Percentiles rank a stretch among this genome's conserved stretches.
These are phyloP conservation scores for Pyrochroa serraticornis DNA, from an alignment of 2,888 invertebrate species.

Conservation along the genomic window DNA sequence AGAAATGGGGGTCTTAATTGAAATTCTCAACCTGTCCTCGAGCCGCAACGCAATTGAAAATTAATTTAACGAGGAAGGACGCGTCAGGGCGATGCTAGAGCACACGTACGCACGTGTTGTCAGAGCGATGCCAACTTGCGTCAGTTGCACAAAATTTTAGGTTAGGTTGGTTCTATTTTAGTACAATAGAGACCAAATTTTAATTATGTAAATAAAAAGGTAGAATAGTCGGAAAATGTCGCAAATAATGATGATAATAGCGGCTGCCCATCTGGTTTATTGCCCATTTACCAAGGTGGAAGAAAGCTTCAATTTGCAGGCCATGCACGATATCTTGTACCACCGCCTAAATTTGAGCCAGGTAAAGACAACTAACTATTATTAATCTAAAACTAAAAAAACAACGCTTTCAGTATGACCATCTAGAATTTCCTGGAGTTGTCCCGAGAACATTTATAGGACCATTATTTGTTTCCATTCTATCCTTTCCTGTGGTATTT, in stretches of 20 bases:
- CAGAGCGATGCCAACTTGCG: slow-evolving; percentile 13
- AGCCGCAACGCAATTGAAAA: neutral
- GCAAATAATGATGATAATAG: slow-evolving; percentile 74
- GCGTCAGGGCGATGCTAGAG: neutral
- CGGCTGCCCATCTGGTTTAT: slow-evolving; percentile 78
- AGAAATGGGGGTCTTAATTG: too few relatives aligned
- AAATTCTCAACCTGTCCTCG: neutral
- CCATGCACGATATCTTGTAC: slow-evolving; percentile 95
- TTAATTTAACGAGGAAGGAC: neutral
- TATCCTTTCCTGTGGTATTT: slow-evolving; percentile 78
- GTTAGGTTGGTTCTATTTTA: slow-evolving; percentile 49
- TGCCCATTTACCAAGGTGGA: slow-evolving; percentile 99
- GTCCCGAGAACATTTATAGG: slow-evolving; percentile 97
- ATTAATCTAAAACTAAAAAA: neutral
- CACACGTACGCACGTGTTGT: neutral
- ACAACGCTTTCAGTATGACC: slow-evolving; percentile 85
- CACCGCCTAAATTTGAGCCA: slow-evolving; percentile 81
- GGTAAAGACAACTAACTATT: slow-evolving; percentile 61
- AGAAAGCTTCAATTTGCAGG: slow-evolving; percentile 99
- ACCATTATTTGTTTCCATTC: slow-evolving; percentile 77
- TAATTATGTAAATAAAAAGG: slow-evolving; percentile 45
- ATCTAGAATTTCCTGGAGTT: slow-evolving; percentile 95
- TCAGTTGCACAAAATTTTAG: slow-evolving; percentile 30
- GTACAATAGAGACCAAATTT: slow-evolving; percentile 35
- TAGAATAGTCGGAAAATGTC: slow-evolving; percentile 63